phyloP scores from a whole-genome alignment of 2,113 vertebrate species.

The Centrocercus urophasianus region DNA sequence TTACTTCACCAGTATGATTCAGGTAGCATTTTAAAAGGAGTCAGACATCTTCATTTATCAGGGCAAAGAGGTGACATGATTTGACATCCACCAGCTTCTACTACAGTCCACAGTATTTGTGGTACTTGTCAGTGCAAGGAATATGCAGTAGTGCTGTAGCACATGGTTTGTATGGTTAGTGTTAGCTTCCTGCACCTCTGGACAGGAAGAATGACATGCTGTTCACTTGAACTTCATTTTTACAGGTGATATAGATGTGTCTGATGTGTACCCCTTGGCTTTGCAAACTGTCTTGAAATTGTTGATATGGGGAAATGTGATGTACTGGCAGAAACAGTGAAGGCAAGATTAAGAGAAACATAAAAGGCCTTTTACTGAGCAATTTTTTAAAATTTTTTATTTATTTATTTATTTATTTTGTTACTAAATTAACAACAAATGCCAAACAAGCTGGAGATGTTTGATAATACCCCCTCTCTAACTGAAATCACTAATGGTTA shows the following conservation, averaged over 20 bases:
- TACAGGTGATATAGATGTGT: not conserved
- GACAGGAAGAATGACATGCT: not conserved
- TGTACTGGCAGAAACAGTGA: not conserved
- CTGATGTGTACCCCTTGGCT: not conserved
- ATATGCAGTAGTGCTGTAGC: not conserved
- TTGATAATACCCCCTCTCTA: not conserved
- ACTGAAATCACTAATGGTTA: not conserved
- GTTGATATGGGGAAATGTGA: not conserved
- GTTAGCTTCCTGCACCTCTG: not conserved
- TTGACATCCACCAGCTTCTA: not conserved
- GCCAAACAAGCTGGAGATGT: not conserved
- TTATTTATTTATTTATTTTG: not conserved
- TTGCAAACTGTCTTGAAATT: not conserved
- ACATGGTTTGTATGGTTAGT: accelerated
- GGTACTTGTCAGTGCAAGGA: not conserved
- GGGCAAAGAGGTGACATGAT: not conserved
- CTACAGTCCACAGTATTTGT: not conserved
- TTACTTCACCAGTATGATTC: not conserved
- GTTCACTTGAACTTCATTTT: not conserved
- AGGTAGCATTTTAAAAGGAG: not conserved
- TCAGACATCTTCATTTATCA: not conserved
- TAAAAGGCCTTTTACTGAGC: not conserved
- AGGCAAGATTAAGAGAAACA: constrained; percentile 6
- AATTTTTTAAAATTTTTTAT: not conserved
- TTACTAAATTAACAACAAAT: constrained; percentile 38